Evolutionary conservation across 2,797 vertebrate species (phyloP), one percentile per base, ranked within the genome.

Genomic region (Hipposideros larvatus): DNA sequence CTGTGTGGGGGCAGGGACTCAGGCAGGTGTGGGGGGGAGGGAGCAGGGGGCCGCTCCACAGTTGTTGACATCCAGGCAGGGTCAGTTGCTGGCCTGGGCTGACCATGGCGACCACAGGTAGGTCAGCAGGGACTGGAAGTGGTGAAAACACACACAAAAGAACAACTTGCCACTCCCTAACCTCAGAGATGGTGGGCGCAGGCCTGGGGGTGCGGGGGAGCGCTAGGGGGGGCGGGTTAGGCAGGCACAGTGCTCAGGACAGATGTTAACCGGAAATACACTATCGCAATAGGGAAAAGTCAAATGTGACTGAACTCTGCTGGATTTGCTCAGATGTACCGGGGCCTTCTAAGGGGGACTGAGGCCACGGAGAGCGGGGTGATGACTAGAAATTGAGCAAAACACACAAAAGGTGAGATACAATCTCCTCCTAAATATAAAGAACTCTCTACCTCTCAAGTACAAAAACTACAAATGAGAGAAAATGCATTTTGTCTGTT

Each of bases 1-100:
- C 2, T 1, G 34, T 0, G 0, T 28, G 22, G 34, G n/a, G 37
- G 2, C 5, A 41, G 57, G 46, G 22, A 15, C n/a, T 31, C 7
- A 3, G 31, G 26, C 51, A 26, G 1, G 1, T 55, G 1, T 43
- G 4, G 5, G 43, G 5, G 43, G 43, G 18, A 18, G 13, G 55
- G 3, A 21, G 55, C 55, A 9, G 11, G 53, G 1, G 4, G 57
- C 43, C 1, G 7, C 26, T 41, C 34, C 5, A 11, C 14, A 10
- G 13, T 61, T 74, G n/a, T 4, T n/a, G n/a, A 48, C 48, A 11
- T 80, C 46, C 37, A 43, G 26, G 18, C 31, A 31, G 65, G 65
- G 37, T 57, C 37, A 13, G 19, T 22, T 55, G 46, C 46, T 55
- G 18, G 43, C 55, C 74, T 91, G 31, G 8, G 7, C n/a, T 66